phyloP scores from a whole-genome alignment of 2,113 vertebrate species.

The Illadopsis cleaveri region DNA sequence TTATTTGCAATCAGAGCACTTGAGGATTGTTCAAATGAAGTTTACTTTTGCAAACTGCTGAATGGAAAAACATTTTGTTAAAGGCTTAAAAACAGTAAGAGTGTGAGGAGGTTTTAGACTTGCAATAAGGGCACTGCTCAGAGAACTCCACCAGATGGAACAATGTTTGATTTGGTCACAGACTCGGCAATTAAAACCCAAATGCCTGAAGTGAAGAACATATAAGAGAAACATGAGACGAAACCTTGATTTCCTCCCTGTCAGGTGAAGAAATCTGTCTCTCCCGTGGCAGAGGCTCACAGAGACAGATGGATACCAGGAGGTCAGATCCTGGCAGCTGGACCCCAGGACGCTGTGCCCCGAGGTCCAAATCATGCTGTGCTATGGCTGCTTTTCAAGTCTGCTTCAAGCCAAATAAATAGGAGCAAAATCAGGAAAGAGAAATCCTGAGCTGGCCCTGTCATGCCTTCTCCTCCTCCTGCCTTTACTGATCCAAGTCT shows the following conservation, averaged over 20 bases:
- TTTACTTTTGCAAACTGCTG: conserved; percentile 61
- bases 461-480: background rate
- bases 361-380: background rate
- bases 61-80: conserved; percentile 35
- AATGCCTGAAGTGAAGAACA: background rate
- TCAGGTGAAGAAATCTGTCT: background rate
- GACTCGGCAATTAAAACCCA: background rate
- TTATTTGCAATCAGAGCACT: conserved; percentile 63
- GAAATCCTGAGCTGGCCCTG: background rate
- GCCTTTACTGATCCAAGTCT: background rate
- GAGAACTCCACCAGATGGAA: conserved; percentile 31
- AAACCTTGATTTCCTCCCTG: background rate
- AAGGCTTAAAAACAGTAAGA: conserved; percentile 41
- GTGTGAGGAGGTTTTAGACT: conserved; percentile 5
- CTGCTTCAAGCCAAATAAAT: background rate
- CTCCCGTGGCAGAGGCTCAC: background rate
- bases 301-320: background rate
- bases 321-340: background rate
- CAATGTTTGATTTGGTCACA: conserved; percentile 44
- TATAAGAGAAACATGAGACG: background rate
- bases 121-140: conserved; percentile 27
- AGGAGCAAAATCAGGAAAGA: background rate
- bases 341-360: background rate
- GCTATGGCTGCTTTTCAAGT: background rate
- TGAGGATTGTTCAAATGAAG: conserved; percentile 51